Evolutionary conservation across 2,797 vertebrate species (phyloP).

Genomic region (Siniperca undulata): DNA sequence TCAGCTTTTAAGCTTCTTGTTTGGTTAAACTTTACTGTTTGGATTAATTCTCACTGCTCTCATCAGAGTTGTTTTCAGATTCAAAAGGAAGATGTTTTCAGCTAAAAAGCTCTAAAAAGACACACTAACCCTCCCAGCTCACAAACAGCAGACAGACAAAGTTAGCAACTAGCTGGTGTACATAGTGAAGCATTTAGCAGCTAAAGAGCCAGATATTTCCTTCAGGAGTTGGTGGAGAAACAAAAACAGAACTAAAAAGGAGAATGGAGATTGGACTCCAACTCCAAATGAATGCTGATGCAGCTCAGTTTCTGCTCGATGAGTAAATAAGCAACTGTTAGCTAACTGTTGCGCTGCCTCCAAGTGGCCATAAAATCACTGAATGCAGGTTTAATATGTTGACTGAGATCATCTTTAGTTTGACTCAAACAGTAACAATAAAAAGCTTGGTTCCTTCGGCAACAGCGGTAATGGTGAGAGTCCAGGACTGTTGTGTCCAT

Average conservation of each 20-base stretch:
- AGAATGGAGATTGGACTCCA: background rate
- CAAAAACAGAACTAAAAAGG: background rate
- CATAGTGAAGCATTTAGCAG: background rate
- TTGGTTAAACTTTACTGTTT: background rate
- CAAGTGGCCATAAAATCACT: background rate
- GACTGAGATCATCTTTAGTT: background rate
- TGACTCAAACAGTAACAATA: background rate
- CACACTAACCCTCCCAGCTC: background rate
- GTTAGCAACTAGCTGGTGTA: background rate
- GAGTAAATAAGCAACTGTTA: background rate
- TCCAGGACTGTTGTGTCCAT: background rate
- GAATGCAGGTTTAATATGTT: background rate
- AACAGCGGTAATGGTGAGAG: too few relatives aligned
- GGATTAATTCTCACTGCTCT: background rate
- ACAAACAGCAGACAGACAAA: background rate
- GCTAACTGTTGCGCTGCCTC: background rate
- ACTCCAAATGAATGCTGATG: background rate
- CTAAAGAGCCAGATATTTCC: background rate
- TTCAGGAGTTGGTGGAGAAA: background rate
- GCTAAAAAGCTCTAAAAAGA: background rate
- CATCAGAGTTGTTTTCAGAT: background rate
- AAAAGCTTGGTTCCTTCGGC: background rate
- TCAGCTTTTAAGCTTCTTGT: background rate
- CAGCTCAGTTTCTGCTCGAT: background rate
- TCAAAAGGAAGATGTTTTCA: background rate